These are phyloP conservation scores for Megalopta genalis DNA, from an alignment of 1,140 invertebrate genomes.

Conservation along the genomic window DNA sequence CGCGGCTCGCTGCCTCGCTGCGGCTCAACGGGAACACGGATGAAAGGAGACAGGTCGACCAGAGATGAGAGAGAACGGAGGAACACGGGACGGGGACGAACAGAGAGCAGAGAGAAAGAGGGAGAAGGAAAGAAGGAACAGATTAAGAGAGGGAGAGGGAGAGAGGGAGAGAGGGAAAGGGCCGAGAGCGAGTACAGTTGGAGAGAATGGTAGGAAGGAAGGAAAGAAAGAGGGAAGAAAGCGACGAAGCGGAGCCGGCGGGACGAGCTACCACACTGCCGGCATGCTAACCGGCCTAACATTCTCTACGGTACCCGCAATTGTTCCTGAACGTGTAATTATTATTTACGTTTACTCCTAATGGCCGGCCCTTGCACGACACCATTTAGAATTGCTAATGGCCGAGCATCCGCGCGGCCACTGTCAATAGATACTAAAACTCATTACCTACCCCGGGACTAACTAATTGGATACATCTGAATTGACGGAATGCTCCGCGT, in stretches of 20 bases:
- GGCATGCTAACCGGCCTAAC: neutral
- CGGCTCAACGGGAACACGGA: slow-evolving; percentile 19
- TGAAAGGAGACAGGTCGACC: slow-evolving; percentile 7
- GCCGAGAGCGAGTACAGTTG: no score
- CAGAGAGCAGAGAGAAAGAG: neutral
- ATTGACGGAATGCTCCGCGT: slow-evolving; percentile 47
- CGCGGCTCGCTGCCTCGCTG: neutral
- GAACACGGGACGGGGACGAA: neutral
- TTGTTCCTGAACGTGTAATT: slow-evolving; percentile 69
- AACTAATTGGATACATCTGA: slow-evolving; percentile 64
- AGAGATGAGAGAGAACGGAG: neutral
- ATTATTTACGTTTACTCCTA: slow-evolving; percentile 69
- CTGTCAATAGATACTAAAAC: slow-evolving; percentile 66
- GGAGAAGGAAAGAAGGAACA: neutral
- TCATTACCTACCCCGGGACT: slow-evolving; percentile 49
- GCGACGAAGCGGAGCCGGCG: neutral
- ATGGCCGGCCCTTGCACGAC: slow-evolving; percentile 51
- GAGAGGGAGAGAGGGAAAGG: neutral
- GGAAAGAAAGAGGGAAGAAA: neutral
- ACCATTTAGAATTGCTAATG: slow-evolving; percentile 72
- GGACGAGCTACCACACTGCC: slow-evolving; percentile 28
- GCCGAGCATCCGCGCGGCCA: slow-evolving; percentile 20
- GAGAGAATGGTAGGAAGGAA: no score
- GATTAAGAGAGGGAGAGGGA: no score
- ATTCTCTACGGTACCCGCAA: slow-evolving; percentile 35